Percentiles rank a stretch among this genome's conserved stretches.
Conservation (phyloP, 2,888 invertebrate genomes). For the Plagodis pulveraria region DNA sequence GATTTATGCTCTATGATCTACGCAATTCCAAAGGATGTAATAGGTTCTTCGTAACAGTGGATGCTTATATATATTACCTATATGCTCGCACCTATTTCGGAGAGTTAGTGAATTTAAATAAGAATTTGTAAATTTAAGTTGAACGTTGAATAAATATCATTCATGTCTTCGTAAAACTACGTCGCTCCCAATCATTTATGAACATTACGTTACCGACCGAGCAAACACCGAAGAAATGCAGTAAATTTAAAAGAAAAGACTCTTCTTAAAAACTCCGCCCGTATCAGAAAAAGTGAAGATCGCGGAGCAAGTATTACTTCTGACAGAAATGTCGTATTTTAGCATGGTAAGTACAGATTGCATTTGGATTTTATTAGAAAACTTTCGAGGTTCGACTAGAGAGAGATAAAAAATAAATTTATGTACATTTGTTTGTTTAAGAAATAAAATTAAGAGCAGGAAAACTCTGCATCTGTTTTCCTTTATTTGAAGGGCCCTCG, state of each 20-base stretch:
- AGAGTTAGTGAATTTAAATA: constrained; percentile 8
- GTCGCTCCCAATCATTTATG: constrained; percentile 21
- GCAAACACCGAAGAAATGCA: constrained; percentile 31
- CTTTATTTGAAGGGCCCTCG: constrained; percentile 16
- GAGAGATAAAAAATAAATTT: constrained; percentile 36
- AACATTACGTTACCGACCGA: constrained; percentile 12
- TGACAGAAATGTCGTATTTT: constrained; percentile 53
- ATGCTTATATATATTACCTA: constrained; percentile 26
- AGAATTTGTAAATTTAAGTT: not conserved
- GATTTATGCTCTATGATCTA: constrained; percentile 41
- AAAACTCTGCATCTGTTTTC: constrained; percentile 26
- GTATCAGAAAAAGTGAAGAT: constrained; percentile 46
- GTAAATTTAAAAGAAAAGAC: constrained; percentile 48
- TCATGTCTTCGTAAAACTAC: no score
- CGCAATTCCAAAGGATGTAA: constrained; percentile 32
- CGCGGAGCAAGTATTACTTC: constrained; percentile 47
- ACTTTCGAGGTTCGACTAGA: constrained; percentile 42
- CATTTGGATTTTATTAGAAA: constrained; percentile 60
- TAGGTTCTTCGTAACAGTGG: constrained; percentile 32
- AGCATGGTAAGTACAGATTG: constrained; percentile 49
- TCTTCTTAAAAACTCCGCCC: constrained; percentile 42
- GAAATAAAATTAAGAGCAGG: constrained; percentile 29
- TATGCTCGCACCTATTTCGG: constrained; percentile 22
- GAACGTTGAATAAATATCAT: no score
- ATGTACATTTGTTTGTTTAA: constrained; percentile 38